Evolutionary conservation across 2,888 invertebrate genomes (phyloP), one percentile per base, ranked within the genome.

Genomic region (Xestia rhomboidea): DNA sequence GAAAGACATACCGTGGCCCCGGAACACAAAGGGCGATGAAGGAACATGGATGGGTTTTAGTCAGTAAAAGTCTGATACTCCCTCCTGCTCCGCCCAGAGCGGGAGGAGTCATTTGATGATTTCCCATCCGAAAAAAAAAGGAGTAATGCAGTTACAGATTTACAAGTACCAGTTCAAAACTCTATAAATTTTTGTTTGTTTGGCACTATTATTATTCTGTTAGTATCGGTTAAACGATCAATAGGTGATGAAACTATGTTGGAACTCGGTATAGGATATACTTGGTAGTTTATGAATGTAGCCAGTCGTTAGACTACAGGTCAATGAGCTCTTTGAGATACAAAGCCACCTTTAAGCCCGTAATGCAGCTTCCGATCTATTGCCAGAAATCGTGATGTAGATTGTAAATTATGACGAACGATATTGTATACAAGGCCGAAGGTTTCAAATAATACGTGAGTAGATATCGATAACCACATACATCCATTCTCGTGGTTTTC

Each of bases 241-340:
- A 57, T 38, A 13, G 11, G 34, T 63, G 5, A 41, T 18, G n/a
- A 71, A n/a, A 72, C 27, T 72, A 30, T 73, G 18, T 72, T 51
- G 18, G 3, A 44, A 54, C 0, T 24, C 38, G 41, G 21, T 44
- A 18, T 6, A 30, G n/a, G 15, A 21, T 74, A 75, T n/a, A 7
- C 1, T 57, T 49, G 57, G 38, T 57, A 57, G 51, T 51, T 44
- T 34, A 83, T 83, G 41, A 41, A 57, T 57, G 34, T 34, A 83
- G 27, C 49, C 27, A 83, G n/a, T 57, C 44, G 30, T 68, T n/a
- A 49, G 62, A 77, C 21, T 67, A 30, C 60, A 68, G 86, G 83
- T 82, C 77, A 83, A 73, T 70, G 83, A 85, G 72, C 83, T 71
- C 70, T 68, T 41, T 73, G 34, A 85, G 71, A 62, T 66, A 57